Conservation (phyloP, 2,113 vertebrate genomes). For the Syrmaticus mikado region DNA sequence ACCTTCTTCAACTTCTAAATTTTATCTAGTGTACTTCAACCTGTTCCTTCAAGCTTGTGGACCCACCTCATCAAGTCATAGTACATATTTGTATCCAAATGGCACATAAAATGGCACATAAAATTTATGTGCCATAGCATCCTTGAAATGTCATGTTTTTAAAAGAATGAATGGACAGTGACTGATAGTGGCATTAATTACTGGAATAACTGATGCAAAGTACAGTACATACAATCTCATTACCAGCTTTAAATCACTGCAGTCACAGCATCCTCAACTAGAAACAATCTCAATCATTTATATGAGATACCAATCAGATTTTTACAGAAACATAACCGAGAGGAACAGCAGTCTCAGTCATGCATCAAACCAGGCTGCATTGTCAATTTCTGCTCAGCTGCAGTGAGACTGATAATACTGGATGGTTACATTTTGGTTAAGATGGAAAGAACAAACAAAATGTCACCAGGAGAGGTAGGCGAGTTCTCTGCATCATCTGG, state of each 20-base stretch:
- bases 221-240: neutral
- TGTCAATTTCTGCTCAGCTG: neutral
- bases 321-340: neutral
- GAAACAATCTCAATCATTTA: neutral
- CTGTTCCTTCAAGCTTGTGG: neutral
- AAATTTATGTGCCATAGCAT: neutral
- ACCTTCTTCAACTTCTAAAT: neutral
- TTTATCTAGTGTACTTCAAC: neutral
- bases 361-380: neutral
- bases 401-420: neutral
- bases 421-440: neutral
- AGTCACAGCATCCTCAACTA: neutral
- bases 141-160: neutral
- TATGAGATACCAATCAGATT: neutral
- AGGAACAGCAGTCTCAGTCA: neutral
- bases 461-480: neutral
- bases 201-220: constrained; percentile 11
- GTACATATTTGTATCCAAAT: neutral
- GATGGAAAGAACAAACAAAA: neutral
- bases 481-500: neutral
- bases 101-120: neutral
- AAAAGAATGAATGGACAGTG: neutral
- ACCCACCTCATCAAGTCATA: neutral
- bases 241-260: constrained; percentile 5
- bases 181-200: neutral